Base-by-base conservation (phyloP, 23 tunicate genomes). In the Pegea sp. region DNA sequence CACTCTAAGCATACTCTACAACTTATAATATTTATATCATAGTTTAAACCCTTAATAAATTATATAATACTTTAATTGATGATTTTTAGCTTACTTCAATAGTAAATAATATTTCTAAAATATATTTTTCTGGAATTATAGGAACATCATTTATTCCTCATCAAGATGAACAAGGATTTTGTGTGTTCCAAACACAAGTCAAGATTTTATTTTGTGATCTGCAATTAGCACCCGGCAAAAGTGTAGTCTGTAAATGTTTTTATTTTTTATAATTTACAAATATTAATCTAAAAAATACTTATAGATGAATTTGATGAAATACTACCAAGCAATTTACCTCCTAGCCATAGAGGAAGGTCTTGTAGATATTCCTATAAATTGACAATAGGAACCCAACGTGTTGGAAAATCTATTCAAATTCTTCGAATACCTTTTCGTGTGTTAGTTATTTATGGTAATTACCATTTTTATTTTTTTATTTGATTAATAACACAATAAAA, bases 351-450 rank as follows among this genome's bases (percentile, higher is more conserved):
- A 63, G 99, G 99, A 1, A 73, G 80, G 16, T 87, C 88, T 0
- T 72, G 76, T 24, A 87, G 71, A 48, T 91, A 91, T 64, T 91
- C 93, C 0, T 91, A 91, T 53, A 91, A 91, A 54, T 59, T 91
- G 42, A 78, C 90, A 2, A 54, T 91, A 23, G 92, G 96, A 1
- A 71, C 76, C 24, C 99, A 91, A 49, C 57, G 93, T 59, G 99
- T 91, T 38, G 80, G 86, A 4, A 64, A 65, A 2, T 74, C 74
- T 28, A 77, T 91, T 3, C 68, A 73, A 48, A 62, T 81, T 1
- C 52, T 91, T 23, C 48, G 99, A 52, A 75, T 91, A 27, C 93
- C 99, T 11, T 72, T 91, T 48, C 71, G 99, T 27, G 99, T 91
- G 5, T 55, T 91, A 5, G 99, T 91, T 57, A 65, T 91, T 11